These are phyloP conservation scores for Elephas maximus DNA, from an alignment of 2,113 vertebrate species.

Conservation along the genomic window DNA sequence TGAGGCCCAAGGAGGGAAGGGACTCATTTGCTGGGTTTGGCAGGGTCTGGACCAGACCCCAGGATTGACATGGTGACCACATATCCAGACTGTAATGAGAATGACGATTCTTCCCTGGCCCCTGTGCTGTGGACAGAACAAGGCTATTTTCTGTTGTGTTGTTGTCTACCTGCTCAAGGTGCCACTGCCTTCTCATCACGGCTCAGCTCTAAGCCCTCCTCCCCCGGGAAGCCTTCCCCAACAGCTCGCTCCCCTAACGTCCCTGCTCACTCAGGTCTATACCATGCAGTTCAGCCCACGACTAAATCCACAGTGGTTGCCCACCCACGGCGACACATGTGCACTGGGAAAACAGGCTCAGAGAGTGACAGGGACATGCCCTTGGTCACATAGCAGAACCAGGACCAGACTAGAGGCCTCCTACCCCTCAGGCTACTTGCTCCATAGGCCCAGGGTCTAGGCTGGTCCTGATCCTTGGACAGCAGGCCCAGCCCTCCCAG, in stretches of 20 bases:
- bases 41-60: not conserved
- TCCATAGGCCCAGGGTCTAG: not conserved
- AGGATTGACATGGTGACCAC: not conserved
- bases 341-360: not conserved
- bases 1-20: not conserved
- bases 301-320: not conserved
- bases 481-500: not conserved
- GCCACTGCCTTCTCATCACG: not conserved
- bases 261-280: no score
- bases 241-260: not conserved
- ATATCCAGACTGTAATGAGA: not conserved
- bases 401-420: not conserved
- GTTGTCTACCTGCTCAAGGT: not conserved
- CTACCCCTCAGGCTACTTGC: not conserved
- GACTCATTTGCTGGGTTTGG: not conserved
- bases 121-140: no score
- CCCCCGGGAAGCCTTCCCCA: not conserved
- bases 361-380: not conserved
- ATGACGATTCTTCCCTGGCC: rapidly evolving
- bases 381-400: not conserved
- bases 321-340: rapidly evolving
- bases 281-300: not conserved
- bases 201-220: not conserved
- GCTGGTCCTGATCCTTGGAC: not conserved
- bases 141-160: not conserved